A percentile compares a stretch with the other conserved stretches of the same genome.
phyloP scores from a whole-genome alignment of 2,888 invertebrate genomes.

The Synanthedon andrenaeformis region DNA sequence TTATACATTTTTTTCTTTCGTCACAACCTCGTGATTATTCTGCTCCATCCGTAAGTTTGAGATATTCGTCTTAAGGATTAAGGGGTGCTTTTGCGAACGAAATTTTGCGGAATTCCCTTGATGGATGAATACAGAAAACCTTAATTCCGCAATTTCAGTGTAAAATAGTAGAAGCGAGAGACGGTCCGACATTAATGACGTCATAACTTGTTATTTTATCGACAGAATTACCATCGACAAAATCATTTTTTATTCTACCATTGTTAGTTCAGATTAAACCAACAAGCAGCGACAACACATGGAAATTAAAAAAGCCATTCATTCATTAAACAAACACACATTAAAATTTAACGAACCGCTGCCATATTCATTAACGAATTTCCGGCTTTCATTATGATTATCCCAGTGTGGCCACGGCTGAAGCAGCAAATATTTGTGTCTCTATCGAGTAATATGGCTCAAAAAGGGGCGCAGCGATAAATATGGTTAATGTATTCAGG shows the following conservation, averaged over 20 bases:
- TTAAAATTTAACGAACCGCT: slow-evolving; percentile 64
- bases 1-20: slow-evolving; percentile 57
- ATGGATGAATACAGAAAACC: slow-evolving; percentile 59
- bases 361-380: slow-evolving; percentile 64
- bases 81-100: slow-evolving; percentile 50
- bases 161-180: slow-evolving; percentile 44
- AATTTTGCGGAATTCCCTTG: slow-evolving; percentile 58
- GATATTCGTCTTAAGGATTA: slow-evolving; percentile 67
- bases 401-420: slow-evolving; percentile 31
- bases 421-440: slow-evolving; percentile 21
- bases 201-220: background rate
- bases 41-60: slow-evolving; percentile 57
- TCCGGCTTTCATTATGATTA: slow-evolving; percentile 57
- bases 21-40: slow-evolving; percentile 58
- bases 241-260: background rate
- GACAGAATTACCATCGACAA: background rate
- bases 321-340: slow-evolving; percentile 63
- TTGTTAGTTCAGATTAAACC: background rate
- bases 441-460: slow-evolving; percentile 17
- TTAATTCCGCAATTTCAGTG: slow-evolving; percentile 54
- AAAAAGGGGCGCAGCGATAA: slow-evolving; percentile 8
- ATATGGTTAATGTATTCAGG: slow-evolving; percentile 4
- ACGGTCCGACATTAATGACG: slow-evolving; percentile 18
- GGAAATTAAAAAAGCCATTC: slow-evolving; percentile 60
- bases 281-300: slow-evolving; percentile 36